A percentile compares a stretch with the other conserved stretches of the same genome.
These are phyloP conservation scores for Meghimatium bilineatum DNA, from an alignment of 2,888 invertebrate genomes.

Conservation along the genomic window DNA sequence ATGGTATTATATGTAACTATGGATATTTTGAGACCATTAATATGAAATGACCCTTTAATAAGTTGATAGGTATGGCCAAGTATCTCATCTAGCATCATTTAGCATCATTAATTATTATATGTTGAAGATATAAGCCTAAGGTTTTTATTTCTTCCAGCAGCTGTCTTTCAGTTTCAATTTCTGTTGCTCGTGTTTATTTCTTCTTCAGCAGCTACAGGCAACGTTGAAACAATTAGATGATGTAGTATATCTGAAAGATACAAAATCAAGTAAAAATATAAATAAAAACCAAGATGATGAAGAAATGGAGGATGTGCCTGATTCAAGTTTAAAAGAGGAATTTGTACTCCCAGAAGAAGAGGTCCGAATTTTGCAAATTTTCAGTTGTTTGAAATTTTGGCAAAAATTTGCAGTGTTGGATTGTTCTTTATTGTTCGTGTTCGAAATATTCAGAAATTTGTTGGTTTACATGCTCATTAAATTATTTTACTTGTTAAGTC, in stretches of 20 bases:
- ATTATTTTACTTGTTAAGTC: no score
- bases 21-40: no score
- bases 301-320: not conserved
- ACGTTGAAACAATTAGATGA: not conserved
- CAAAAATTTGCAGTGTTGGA: not conserved
- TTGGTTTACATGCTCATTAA: not conserved
- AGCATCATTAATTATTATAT: no score
- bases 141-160: not conserved
- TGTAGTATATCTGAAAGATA: not conserved
- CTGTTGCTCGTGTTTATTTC: not conserved
- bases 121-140: no score
- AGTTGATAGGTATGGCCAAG: no score
- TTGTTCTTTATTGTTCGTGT: not conserved
- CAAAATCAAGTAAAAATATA: not conserved
- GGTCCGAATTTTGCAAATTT: not conserved
- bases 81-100: no score
- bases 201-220: not conserved
- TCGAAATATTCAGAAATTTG: not conserved
- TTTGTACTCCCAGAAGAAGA: not conserved
- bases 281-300: slow-evolving; percentile 1
- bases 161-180: no score
- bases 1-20: no score
- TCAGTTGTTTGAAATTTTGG: not conserved
- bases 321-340: not conserved
- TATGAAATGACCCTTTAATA: no score